phyloP scores from a whole-genome alignment of 92 coral and sea anemone species.

The Muricea muricata region DNA sequence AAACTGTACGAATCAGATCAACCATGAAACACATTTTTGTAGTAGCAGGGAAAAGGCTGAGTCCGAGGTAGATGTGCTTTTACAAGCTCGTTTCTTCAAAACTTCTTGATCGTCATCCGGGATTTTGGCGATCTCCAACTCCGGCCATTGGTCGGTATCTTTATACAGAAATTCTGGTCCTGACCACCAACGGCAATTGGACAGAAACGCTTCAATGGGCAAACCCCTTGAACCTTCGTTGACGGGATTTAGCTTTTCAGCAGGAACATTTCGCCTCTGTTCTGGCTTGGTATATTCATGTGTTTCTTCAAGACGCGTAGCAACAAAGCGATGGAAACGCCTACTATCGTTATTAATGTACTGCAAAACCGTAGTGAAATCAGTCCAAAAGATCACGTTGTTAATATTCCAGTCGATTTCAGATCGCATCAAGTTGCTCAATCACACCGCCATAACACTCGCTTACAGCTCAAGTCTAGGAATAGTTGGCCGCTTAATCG shows the following conservation, averaged over 20 bases:
- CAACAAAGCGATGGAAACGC: neutral
- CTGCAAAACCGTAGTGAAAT: slow-evolving; percentile 54
- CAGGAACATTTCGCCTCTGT: slow-evolving; percentile 14
- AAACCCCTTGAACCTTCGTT: slow-evolving; percentile 46
- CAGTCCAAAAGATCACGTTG: slow-evolving; percentile 51
- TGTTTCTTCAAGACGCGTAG: neutral
- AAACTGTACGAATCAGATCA: neutral
- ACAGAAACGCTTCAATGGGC: neutral
- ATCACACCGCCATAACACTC: neutral
- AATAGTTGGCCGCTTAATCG: neutral
- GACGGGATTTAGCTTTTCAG: slow-evolving; percentile 34
- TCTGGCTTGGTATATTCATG: slow-evolving; percentile 18
- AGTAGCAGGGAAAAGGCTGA: neutral
- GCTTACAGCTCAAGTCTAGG: neutral
- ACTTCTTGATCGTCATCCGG: neutral
- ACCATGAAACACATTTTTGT: neutral
- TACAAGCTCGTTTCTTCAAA: neutral
- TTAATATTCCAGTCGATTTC: slow-evolving; percentile 49
- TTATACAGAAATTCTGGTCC: neutral
- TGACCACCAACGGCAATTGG: neutral
- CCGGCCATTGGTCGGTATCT: neutral
- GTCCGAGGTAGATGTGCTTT: neutral
- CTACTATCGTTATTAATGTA: slow-evolving; percentile 33
- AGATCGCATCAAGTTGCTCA: slow-evolving; percentile 6
- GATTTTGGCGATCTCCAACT: neutral